A percentile compares a stretch with the other conserved stretches of the same genome.
Conservation (phyloP, 1,140 invertebrate genomes). For the Lasioglossum albipes region DNA sequence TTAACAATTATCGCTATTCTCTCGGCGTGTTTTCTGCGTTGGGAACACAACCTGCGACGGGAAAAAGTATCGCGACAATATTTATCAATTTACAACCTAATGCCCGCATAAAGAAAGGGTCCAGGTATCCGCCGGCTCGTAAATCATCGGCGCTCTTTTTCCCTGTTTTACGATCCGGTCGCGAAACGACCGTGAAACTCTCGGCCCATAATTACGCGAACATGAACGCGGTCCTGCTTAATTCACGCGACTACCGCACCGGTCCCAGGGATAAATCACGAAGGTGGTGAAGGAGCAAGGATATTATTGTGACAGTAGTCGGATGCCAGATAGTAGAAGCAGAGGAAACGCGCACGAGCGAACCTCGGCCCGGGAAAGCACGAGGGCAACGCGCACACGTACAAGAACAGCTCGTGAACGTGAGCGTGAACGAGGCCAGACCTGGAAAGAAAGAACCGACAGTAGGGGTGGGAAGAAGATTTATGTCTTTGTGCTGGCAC, state of each 20-base stretch:
- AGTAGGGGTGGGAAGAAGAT: conserved; percentile 24
- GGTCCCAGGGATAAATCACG: conserved; percentile 27
- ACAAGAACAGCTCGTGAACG: background rate
- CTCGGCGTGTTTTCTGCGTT: too few species aligned
- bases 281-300: conserved; percentile 39
- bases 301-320: conserved; percentile 48
- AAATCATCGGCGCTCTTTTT: background rate
- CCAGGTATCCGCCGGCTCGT: background rate
- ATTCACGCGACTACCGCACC: background rate
- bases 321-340: conserved; percentile 31
- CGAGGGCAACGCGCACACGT: too few species aligned
- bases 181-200: background rate
- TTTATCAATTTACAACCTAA: background rate
- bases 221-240: background rate
- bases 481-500: conserved; percentile 44
- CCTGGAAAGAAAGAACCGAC: conserved; percentile 13
- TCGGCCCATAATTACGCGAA: conserved; percentile 19
- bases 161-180: background rate
- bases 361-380: background rate
- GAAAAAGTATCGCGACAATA: too few species aligned
- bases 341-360: conserved; percentile 37
- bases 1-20: too few species aligned
- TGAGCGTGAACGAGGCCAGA: conserved; percentile 22
- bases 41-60: too few species aligned
- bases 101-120: background rate